Conservation (phyloP, 2,797 vertebrate genomes). For the Gymnothorax reevesii region DNA sequence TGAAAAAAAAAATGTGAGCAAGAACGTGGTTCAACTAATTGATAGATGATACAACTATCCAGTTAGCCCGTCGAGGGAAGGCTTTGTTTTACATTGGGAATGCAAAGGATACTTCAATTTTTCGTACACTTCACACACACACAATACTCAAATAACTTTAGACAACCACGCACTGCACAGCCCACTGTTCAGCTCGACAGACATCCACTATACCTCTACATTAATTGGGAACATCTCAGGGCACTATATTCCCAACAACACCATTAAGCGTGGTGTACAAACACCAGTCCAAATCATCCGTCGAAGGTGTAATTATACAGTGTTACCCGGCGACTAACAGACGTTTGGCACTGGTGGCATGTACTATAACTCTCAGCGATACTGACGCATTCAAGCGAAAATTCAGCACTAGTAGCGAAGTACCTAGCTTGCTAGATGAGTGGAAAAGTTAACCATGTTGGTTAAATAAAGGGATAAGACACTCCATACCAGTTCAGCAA, state of each 20-base stretch:
- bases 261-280: too few relatives aligned
- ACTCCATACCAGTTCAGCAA: neutral
- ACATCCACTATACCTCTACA: neutral
- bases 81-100: neutral
- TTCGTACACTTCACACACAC: neutral
- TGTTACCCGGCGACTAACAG: neutral
- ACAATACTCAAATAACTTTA: neutral
- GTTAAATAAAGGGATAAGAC: neutral
- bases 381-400: too few relatives aligned
- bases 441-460: too few relatives aligned
- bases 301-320: neutral
- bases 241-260: neutral
- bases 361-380: too few relatives aligned
- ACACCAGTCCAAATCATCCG: neutral
- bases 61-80: neutral
- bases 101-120: neutral
- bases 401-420: too few relatives aligned
- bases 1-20: neutral
- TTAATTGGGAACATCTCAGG: neutral
- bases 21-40: neutral
- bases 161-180: neutral
- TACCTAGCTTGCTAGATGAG: too few relatives aligned
- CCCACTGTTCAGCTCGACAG: neutral
- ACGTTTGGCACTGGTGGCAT: neutral
- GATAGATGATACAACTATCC: neutral